A percentile compares a stretch with the other conserved stretches of the same genome.
These are phyloP conservation scores for Pyrocoelia pectoralis DNA, from an alignment of 2,888 invertebrate species.

Conservation along the genomic window DNA sequence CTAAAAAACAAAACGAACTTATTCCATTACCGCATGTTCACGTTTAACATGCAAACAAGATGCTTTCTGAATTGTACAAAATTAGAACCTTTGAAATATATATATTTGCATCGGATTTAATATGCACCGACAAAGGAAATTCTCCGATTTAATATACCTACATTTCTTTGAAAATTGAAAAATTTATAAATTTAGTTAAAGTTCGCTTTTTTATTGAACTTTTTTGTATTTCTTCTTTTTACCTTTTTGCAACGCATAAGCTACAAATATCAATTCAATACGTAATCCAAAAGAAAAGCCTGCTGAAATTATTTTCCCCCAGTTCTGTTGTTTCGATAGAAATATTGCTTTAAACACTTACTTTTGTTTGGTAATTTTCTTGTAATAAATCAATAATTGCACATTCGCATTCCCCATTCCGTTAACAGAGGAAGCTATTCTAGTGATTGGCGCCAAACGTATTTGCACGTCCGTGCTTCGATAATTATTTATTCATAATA, in stretches of 20 bases:
- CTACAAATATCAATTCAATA: background rate
- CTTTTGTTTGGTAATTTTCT: too few relatives aligned
- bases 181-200: background rate
- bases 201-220: background rate
- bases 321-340: too few relatives aligned
- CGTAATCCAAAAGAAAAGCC: too few relatives aligned
- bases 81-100: conserved; percentile 4
- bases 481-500: too few relatives aligned
- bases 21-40: background rate
- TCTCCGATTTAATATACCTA: background rate
- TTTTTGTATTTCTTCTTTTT: background rate
- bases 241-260: background rate
- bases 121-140: background rate
- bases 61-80: background rate
- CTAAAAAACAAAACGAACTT: background rate
- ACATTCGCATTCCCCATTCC: too few relatives aligned
- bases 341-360: too few relatives aligned
- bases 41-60: background rate
- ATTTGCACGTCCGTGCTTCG: too few relatives aligned
- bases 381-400: too few relatives aligned
- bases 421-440: too few relatives aligned
- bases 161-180: conserved; percentile 3
- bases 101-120: background rate
- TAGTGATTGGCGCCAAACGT: too few relatives aligned
- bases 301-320: too few relatives aligned